phyloP scores from a whole-genome alignment of 2,797 vertebrate species.

The Neomorphus geoffroyi region DNA sequence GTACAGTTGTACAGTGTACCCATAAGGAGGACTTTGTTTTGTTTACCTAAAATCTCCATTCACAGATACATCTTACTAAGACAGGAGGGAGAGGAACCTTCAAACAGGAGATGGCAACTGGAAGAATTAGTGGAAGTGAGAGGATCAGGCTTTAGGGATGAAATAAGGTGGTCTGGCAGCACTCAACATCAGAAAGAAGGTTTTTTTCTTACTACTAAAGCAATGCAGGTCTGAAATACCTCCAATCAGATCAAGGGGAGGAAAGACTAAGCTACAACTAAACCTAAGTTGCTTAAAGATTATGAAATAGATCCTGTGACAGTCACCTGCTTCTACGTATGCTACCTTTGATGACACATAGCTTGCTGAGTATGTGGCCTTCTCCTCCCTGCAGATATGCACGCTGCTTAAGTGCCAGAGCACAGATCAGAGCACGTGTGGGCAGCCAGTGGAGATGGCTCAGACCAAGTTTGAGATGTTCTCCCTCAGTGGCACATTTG shows the following conservation, averaged over 20 bases:
- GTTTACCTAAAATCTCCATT: background rate
- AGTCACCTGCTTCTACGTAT: background rate
- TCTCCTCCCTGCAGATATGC: conserved; percentile 60
- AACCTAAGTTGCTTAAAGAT: background rate
- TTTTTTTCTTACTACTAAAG: background rate
- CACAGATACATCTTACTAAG: background rate
- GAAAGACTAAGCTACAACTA: background rate
- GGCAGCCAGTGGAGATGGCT: conserved; percentile 51
- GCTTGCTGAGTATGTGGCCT: background rate
- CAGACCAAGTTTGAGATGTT: conserved; percentile 71
- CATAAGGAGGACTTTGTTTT: background rate
- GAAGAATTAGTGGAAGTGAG: background rate
- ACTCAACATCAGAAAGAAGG: background rate
- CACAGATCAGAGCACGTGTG: conserved; percentile 39
- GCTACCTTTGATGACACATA: background rate
- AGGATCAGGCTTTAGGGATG: background rate
- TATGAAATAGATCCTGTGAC: background rate
- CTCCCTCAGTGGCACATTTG: conserved; percentile 76
- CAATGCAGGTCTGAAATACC: background rate
- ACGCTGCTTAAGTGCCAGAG: conserved; percentile 72
- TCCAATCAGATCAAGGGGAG: background rate
- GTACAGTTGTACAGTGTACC: background rate
- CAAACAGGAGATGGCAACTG: background rate
- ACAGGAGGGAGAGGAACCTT: background rate
- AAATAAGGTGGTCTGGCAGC: background rate